These are phyloP conservation scores for Oscheius myriophilus DNA, from an alignment of 2,888 invertebrate genomes.

Conservation along the genomic window DNA sequence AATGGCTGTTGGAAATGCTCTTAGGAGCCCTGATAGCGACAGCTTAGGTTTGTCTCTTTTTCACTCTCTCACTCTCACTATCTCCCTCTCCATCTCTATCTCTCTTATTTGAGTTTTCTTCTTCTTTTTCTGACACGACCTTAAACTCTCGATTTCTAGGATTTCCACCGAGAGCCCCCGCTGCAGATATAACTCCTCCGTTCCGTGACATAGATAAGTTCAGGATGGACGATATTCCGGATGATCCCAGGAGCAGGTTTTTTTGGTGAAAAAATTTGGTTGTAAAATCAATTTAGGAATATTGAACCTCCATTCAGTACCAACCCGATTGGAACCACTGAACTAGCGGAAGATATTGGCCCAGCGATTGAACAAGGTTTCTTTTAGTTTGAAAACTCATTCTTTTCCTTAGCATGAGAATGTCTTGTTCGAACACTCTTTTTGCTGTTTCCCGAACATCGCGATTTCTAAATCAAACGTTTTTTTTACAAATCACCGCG, in stretches of 20 bases:
- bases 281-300: constrained; percentile 1
- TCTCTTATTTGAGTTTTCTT: background rate
- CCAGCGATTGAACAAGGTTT: constrained; percentile 34
- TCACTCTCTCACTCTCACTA: background rate
- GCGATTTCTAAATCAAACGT: too few species aligned
- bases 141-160: background rate
- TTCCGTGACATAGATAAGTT: constrained; percentile 38
- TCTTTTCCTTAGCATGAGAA: too few species aligned
- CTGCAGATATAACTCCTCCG: constrained; percentile 30
- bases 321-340: constrained; percentile 30
- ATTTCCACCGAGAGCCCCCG: constrained; percentile 25
- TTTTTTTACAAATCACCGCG: too few species aligned
- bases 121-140: constrained; percentile 11
- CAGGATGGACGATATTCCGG: constrained; percentile 43
- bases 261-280: too few species aligned
- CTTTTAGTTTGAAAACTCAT: too few species aligned
- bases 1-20: background rate
- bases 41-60: background rate
- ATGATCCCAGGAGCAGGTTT: constrained; percentile 38
- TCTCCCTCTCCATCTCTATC: constrained; percentile 22
- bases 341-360: constrained; percentile 36
- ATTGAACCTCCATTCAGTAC: constrained; percentile 31
- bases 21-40: constrained; percentile 8
- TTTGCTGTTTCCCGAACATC: too few species aligned
- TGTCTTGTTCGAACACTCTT: too few species aligned